A percentile compares a stretch with the other conserved stretches of the same genome.
Conservation (phyloP, 2,113 vertebrate genomes). For the Lepus europaeus region DNA sequence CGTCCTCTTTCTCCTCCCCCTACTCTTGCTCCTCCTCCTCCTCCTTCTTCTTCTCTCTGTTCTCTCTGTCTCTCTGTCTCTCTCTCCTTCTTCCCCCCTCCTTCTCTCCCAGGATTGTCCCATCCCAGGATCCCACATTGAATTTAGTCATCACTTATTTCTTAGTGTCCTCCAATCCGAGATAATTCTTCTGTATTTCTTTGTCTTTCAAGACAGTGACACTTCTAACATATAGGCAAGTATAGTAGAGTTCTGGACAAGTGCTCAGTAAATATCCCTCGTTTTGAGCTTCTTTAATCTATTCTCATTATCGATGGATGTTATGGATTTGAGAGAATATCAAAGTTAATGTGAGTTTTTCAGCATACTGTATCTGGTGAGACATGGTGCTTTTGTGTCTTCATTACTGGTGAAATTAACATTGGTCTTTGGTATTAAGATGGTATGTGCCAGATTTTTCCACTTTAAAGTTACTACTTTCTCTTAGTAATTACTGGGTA, state of each 20-base stretch:
- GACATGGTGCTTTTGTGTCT: rapidly evolving
- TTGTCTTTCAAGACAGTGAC: not conserved
- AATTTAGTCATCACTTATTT: not conserved
- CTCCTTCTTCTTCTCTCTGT: no score
- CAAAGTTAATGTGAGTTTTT: not conserved
- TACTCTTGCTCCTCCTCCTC: no score
- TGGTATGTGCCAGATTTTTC: not conserved
- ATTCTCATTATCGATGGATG: not conserved
- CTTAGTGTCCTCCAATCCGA: not conserved
- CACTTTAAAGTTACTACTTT: not conserved
- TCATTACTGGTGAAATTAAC: not conserved
- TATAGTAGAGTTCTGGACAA: not conserved
- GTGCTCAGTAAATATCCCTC: not conserved
- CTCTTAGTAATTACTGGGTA: not conserved
- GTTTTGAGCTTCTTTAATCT: not conserved
- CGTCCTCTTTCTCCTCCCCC: no score
- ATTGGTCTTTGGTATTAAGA: not conserved
- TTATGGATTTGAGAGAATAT: not conserved
- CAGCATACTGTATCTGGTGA: not conserved
- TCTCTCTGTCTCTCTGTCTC: no score
- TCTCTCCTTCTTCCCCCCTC: no score
- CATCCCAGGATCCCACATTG: not conserved
- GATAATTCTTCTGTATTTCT: not conserved
- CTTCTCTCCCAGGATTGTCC: not conserved
- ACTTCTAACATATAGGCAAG: not conserved